These are phyloP conservation scores for Podarcis muralis DNA, from an alignment of 2,113 vertebrate genomes.

Conservation along the genomic window DNA sequence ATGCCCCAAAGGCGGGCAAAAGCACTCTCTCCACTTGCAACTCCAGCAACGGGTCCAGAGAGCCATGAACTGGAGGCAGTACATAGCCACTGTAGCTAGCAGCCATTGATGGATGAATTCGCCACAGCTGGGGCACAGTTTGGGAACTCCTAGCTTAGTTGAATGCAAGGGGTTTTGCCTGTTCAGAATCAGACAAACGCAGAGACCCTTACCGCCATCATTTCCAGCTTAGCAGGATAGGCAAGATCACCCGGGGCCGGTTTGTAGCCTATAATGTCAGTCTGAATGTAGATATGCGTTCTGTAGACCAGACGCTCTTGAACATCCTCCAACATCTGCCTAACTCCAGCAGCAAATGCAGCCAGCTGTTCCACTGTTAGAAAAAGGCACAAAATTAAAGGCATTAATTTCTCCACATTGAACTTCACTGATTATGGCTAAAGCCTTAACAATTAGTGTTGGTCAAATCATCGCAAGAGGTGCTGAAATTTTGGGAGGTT, in stretches of 20 bases:
- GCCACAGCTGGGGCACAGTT: not conserved
- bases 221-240: conserved; percentile 95
- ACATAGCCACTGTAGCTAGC: no score
- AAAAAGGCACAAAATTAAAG: not conserved
- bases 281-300: conserved; percentile 98
- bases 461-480: no score
- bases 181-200: not conserved
- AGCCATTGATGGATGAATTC: no score
- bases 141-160: no score
- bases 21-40: no score
- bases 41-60: no score
- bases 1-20: no score
- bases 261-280: conserved; percentile 93
- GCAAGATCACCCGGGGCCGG: conserved; percentile 94
- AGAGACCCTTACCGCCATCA: conserved; percentile 90
- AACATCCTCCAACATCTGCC: conserved; percentile 98
- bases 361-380: conserved; percentile 85
- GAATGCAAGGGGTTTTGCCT: not conserved
- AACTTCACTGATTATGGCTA: not conserved
- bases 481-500: no score
- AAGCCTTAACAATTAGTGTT: not conserved
- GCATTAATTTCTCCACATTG: not conserved
- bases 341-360: conserved; percentile 91
- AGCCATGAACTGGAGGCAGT: no score
- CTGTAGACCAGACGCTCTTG: conserved; percentile 96